Evolutionary conservation across 2,113 vertebrate species (phyloP).

Genomic region (Melospiza georgiana): DNA sequence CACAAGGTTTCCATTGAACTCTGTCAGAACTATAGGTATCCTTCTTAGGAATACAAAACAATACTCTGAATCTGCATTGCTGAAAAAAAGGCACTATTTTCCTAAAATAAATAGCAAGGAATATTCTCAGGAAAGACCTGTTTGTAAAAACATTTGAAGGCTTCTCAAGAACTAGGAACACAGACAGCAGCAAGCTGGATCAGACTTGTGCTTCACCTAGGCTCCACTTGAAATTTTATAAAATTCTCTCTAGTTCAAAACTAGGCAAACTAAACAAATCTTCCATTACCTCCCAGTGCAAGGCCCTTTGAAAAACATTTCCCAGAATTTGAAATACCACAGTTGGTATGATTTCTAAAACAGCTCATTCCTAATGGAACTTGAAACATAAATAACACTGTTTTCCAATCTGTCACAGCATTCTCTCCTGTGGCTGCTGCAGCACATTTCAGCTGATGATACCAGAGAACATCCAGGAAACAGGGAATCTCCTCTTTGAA

Average conservation of each 20-base stretch:
- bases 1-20: background rate
- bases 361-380: background rate
- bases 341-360: background rate
- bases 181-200: background rate
- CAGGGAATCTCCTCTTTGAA: background rate
- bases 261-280: background rate
- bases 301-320: background rate
- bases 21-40: too few species aligned
- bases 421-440: background rate
- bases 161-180: background rate
- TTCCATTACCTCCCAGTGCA: background rate
- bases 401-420: background rate
- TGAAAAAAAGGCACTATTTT: background rate
- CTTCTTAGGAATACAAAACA: background rate
- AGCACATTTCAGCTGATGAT: background rate
- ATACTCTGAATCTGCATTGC: background rate
- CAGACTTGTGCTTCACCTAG: background rate
- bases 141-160: background rate
- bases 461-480: background rate
- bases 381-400: background rate
- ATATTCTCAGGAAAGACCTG: background rate
- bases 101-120: background rate
- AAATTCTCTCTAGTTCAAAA: background rate
- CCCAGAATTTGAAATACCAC: background rate
- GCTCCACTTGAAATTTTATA: background rate